Evolutionary conservation across 1,140 invertebrate genomes (phyloP), one percentile per base, ranked within the genome.

Genomic region (Tetramorium simillimum): DNA sequence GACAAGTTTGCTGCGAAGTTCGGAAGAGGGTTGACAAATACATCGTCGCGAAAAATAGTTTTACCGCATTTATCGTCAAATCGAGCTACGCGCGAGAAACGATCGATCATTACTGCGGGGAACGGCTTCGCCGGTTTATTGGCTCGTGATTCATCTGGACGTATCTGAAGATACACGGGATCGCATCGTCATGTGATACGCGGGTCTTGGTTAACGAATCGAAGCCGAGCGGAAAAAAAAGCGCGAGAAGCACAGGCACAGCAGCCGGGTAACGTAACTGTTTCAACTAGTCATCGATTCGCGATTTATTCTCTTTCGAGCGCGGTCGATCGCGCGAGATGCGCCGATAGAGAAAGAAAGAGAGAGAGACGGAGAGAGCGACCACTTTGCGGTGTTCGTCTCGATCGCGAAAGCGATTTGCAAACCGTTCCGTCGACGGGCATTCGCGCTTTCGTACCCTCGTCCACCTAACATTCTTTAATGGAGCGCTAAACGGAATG

Each of bases 261-360:
- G 51, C 51, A 33, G 72, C 24, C n/a, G 70, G 40, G 24, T 73
- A 70, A 76, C 73, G 81, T 87, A 89, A 89, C 81, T 87, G 86
- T 89, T 89, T 80, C 86, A 75, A 87, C 86, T 85, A 89, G 86
- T 89, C 86, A 85, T 85, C 80, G 85, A 87, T 89, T 89, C 72
- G 81, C 86, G 80, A 89, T 89, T 69, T 81, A 81, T 69, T 69
- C 43, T 69, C 46, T 49, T 67, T 67, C 60, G 40, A 43, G 21
- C 33, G 56, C 56, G 77, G 5, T 62, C 37, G 56, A 58, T 76
- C 33, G n/a, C 73, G 14, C 73, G 14, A 60, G 21, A 43, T 21
- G 24, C 37, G 73, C 9, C 21, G 21, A 77, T 1, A 3, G 21
- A 28, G 9, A 33, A 43, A 18, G 3, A 5, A 43, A 21, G 24